Evolutionary conservation across 2,888 invertebrate species (phyloP).

Genomic region (Sarcophaga subvicina): DNA sequence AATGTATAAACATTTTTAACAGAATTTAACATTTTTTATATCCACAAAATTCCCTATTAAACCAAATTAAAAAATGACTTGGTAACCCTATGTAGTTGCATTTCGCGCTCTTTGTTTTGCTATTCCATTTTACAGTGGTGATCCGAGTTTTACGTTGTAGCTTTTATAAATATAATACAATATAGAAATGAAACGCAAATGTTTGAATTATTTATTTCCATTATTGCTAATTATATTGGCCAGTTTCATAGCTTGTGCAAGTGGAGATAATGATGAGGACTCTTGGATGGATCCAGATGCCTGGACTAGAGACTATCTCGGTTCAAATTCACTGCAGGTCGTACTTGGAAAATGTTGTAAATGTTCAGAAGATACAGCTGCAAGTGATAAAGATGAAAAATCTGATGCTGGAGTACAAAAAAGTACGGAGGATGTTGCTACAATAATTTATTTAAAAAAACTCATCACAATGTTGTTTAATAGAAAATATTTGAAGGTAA

Average conservation of each 20-base stretch:
- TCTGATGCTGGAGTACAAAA: slow-evolving; percentile 6
- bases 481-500: slow-evolving; percentile 73
- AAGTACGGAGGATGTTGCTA: slow-evolving; percentile 71
- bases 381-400: not conserved
- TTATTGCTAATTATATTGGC: not conserved
- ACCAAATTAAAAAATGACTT: not conserved
- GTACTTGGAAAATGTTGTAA: slow-evolving; percentile 34
- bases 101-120: slow-evolving; percentile 11
- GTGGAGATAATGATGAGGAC: slow-evolving; percentile 63
- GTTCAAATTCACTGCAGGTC: not conserved
- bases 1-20: no score
- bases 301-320: slow-evolving; percentile 65
- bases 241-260: not conserved
- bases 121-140: not conserved
- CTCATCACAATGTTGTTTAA: slow-evolving; percentile 74
- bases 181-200: not conserved
- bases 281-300: slow-evolving; percentile 70
- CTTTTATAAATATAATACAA: not conserved
- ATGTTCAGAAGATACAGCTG: slow-evolving; percentile 13
- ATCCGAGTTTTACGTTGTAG: not conserved
- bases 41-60: not conserved
- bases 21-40: no score
- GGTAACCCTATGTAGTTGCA: not conserved
- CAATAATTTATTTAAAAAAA: slow-evolving; percentile 76
- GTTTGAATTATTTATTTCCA: not conserved